These are phyloP conservation scores for Stenchaetothrips biformis DNA, from an alignment of 2,888 invertebrate species.

Conservation along the genomic window DNA sequence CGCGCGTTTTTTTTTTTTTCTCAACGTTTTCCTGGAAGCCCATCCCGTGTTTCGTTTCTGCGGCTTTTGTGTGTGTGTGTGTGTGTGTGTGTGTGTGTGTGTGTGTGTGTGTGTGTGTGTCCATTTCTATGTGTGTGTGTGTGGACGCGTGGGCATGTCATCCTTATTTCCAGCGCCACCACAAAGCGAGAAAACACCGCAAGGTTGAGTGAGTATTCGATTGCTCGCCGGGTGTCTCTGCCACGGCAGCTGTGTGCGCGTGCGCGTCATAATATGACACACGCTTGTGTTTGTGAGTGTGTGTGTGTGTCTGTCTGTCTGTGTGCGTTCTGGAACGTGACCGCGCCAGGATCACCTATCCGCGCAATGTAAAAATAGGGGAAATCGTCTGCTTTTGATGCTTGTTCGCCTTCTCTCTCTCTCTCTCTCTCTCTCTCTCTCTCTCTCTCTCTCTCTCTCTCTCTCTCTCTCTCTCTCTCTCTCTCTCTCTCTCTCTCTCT, in stretches of 20 bases:
- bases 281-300: neutral
- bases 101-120: neutral
- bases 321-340: neutral
- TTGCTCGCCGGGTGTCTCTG: slow-evolving; percentile 9
- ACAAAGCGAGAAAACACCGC: slow-evolving; percentile 4
- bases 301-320: neutral
- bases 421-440: too few relatives aligned
- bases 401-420: too few relatives aligned
- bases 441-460: too few relatives aligned
- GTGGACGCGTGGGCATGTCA: neutral
- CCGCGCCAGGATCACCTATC: too few relatives aligned
- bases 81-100: neutral
- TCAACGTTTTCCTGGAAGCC: too few relatives aligned
- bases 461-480: too few relatives aligned
- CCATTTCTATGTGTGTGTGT: neutral
- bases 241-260: neutral
- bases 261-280: neutral
- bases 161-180: slow-evolving; percentile 2
- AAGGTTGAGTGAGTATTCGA: neutral
- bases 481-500: too few relatives aligned
- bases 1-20: too few relatives aligned
- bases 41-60: too few relatives aligned
- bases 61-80: neutral
- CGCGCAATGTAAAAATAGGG: too few relatives aligned
- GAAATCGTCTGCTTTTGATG: too few relatives aligned